phyloP scores from a whole-genome alignment of 2,888 invertebrate genomes.

The Fissipunctia ypsillon region DNA sequence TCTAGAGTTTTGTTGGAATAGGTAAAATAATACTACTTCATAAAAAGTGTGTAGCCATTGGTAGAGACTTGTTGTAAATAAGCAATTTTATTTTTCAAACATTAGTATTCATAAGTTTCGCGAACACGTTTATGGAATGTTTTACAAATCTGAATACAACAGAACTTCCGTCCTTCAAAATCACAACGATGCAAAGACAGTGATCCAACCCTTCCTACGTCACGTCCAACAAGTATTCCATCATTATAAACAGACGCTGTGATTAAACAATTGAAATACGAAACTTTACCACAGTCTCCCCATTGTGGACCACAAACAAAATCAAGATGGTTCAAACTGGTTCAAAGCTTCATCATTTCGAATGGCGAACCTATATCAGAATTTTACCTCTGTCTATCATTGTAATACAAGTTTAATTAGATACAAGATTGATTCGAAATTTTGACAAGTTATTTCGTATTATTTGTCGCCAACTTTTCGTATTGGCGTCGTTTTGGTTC shows the following conservation, averaged over 20 bases:
- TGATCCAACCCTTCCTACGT: conserved; percentile 11
- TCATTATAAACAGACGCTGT: conserved; percentile 31
- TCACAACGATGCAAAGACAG: conserved; percentile 9
- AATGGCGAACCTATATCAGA: conserved; percentile 3
- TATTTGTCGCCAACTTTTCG: conserved; percentile 8
- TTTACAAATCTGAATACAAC: conserved; percentile 6
- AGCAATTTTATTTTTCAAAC: background rate
- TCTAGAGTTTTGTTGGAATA: background rate
- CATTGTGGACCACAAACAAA: conserved; percentile 19
- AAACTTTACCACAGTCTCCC: conserved; percentile 17
- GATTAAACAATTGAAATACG: conserved; percentile 32
- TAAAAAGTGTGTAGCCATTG: background rate
- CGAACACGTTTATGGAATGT: background rate
- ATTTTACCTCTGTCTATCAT: background rate
- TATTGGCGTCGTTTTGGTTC: background rate
- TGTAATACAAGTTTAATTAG: conserved; percentile 24
- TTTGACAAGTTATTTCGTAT: conserved; percentile 13
- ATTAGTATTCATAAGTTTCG: background rate
- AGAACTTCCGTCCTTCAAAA: conserved; percentile 11
- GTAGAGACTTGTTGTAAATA: background rate
- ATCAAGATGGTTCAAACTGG: conserved; percentile 29
- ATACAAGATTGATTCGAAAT: conserved; percentile 16
- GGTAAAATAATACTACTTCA: background rate
- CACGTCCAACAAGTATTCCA: conserved; percentile 25
- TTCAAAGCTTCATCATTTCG: background rate